Evolutionary conservation across 2,797 vertebrate species (phyloP), one percentile per base, ranked within the genome.

Genomic region (Oceanodroma leucorhoa): DNA sequence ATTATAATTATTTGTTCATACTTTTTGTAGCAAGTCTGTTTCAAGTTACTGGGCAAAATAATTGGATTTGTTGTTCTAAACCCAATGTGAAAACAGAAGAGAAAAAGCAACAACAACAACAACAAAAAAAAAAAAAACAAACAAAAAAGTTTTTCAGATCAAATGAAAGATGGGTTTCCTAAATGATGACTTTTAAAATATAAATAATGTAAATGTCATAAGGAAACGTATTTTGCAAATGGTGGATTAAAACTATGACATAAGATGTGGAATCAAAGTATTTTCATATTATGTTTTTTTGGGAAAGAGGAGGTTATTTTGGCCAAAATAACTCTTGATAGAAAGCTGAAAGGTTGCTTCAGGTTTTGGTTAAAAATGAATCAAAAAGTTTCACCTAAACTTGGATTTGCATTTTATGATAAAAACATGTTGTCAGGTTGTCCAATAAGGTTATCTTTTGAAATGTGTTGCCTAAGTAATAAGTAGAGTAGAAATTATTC

Each of bases 401-500:
- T 67, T 77, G 15, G 4, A 34, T 87, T 78, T 80, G 21, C 32
- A 17, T 86, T 91, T 90, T 64, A 34, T 46, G 53, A 88, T 32
- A 86, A 84, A 91, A 94, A 87, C 51, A 45, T 41, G 72, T 93
- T 93, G 67, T 94, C 87, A 81, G 76, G 71, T 65, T 96, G 93
- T 95, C 85, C 87, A 91, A 60, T 94, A 73, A 91, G 79, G 61
- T 92, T 93, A 85, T 85, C 51, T 48, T 75, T 84, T 71, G 69
- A 94, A 90, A 88, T 46, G 38, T 88, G 79, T 91, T 94, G 82
- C 82, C 53, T 57, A 27, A 91, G 76, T 87, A 94, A 77, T 85
- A 67, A 92, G 73, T 51, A 72, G 82, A 88, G 87, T 81, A 94
- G 79, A 77, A 94, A 94, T 88, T 91, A 90, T 91, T 89, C 92